These are phyloP conservation scores for Amblyopsis hoosieri DNA, from an alignment of 2,797 vertebrate genomes.

Conservation along the genomic window DNA sequence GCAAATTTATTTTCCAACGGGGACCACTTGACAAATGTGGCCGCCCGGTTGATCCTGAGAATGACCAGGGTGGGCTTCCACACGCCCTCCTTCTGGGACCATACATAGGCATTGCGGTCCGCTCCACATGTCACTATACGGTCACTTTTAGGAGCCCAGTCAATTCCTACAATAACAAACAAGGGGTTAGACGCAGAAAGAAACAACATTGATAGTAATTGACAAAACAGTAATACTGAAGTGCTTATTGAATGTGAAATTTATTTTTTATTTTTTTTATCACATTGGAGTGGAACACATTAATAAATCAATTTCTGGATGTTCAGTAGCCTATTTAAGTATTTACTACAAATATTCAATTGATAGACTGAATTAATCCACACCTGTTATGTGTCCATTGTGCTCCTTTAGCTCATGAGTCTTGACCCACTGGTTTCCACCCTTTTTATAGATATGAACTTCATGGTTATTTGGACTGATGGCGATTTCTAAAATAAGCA, in stretches of 20 bases:
- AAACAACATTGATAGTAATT: background rate
- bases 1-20: conserved; percentile 98
- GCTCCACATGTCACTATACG: conserved; percentile 98
- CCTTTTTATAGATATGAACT: conserved; percentile 99
- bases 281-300: background rate
- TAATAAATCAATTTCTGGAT: background rate
- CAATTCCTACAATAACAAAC: conserved; percentile 82
- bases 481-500: conserved; percentile 85
- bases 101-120: conserved; percentile 97
- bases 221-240: background rate
- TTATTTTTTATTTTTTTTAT: too few relatives aligned
- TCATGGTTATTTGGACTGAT: conserved; percentile 99
- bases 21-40: conserved; percentile 98
- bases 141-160: conserved; percentile 98
- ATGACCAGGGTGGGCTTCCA: conserved; percentile 99
- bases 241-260: background rate
- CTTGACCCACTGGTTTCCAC: conserved; percentile 94
- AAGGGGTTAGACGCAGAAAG: background rate
- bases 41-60: conserved; percentile 95
- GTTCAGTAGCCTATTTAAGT: background rate
- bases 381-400: conserved; percentile 98
- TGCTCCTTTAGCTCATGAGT: conserved; percentile 97
- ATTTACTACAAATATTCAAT: background rate
- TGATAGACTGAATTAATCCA: background rate
- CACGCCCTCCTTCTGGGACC: conserved; percentile 95